phyloP scores from a whole-genome alignment of 2,888 invertebrate genomes.

The Ceraclea dissimilis region DNA sequence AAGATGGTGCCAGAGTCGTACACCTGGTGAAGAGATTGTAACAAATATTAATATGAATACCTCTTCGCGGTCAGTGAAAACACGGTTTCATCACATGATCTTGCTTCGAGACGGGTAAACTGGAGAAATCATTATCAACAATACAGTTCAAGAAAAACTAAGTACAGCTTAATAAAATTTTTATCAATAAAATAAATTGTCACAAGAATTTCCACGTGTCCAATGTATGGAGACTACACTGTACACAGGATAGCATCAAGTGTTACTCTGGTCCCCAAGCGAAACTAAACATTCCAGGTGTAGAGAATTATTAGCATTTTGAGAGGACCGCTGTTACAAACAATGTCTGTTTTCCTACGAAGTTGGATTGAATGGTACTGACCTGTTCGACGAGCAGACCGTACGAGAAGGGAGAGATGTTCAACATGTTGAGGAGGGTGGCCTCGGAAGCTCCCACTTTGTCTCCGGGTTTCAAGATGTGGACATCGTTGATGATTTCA shows the following conservation, averaged over 20 bases:
- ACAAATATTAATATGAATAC: too few relatives aligned
- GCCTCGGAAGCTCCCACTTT: constrained; percentile 99
- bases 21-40: constrained; percentile 48
- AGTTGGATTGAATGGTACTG: constrained; percentile 8
- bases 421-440: constrained; percentile 98
- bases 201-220: constrained; percentile 5
- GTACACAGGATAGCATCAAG: constrained; percentile 20
- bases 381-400: constrained; percentile 88
- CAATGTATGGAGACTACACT: not conserved
- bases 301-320: constrained; percentile 5
- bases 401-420: constrained; percentile 99
- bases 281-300: constrained; percentile 11
- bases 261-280: constrained; percentile 19
- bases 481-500: constrained; percentile 98
- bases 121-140: not conserved
- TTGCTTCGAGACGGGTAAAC: too few relatives aligned
- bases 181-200: constrained; percentile 10
- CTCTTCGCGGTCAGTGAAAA: too few relatives aligned
- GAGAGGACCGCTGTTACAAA: too few relatives aligned
- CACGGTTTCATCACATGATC: too few relatives aligned
- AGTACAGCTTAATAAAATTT: too few relatives aligned
- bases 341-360: too few relatives aligned
- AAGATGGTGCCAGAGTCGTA: constrained; percentile 98
- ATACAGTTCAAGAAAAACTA: too few relatives aligned
- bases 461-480: constrained; percentile 89